Evolutionary conservation across 2,113 vertebrate species (phyloP), one percentile per base, ranked within the genome.

Genomic region (Piliocolobus tephrosceles): DNA sequence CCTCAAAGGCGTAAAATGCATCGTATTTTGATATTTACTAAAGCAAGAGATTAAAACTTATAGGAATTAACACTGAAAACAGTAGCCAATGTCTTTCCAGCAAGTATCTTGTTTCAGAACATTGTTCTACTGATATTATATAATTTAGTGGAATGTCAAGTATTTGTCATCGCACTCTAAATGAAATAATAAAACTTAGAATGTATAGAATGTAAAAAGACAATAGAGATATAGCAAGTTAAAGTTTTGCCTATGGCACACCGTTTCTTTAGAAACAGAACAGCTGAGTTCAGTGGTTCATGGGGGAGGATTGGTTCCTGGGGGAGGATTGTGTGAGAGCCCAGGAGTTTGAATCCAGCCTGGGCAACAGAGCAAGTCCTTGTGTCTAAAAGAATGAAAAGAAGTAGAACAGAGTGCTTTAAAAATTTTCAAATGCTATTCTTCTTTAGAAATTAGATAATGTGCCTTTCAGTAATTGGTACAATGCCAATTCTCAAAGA

Each of bases 361-460:
- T 64, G 27, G 61, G 61, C 61, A 64, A 64, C 61, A 64, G 61
- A 64, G 30, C 27, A 64, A 64, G 27, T 64, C 27, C 27, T 30
- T 64, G 61, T 64, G 27, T 64, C 61, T 64, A 64, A 64, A 64
- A 64, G 27, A 64, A 64, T 64, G 30, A 64, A 64, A 64, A n/a
- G 32, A n/a, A 68, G 7, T 75, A 70, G 52, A 87, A 23, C 7
- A 73, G 50, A 72, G 45, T 64, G 43, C 88, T 91, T 93, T 78
- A 94, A 55, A 55, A 83, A 22, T 40, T 72, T 61, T 79, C 22
- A 55, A 75, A 81, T 83, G 73, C 6, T 43, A 47, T 70, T 92
- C 93, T 68, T 87, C 40, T 88, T 95, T 88, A 82, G 90, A 96
- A 95, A 91, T 52, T 78, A 32, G 58, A 58, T 88, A 38, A 81